Evolutionary conservation across 2,797 vertebrate genomes (phyloP), one percentile per base, ranked within the genome.

Genomic region (Crenichthys baileyi): DNA sequence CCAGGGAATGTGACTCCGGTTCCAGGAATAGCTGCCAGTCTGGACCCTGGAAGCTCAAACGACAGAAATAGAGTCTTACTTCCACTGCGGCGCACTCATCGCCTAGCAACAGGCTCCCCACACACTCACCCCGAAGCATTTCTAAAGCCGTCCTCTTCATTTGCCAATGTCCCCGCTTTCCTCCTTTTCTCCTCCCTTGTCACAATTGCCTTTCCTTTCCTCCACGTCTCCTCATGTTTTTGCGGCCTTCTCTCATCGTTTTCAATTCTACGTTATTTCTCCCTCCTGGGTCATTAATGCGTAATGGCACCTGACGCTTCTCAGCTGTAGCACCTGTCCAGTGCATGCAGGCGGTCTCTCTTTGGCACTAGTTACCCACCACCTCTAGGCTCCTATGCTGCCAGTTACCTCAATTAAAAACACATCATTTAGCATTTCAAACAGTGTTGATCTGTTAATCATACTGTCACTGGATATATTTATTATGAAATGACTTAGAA

Each of bases 61-160:
- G 91, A 94, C 94, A 87, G 92, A 95, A 96, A 96, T 96, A 96
- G 95, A 92, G 70, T 77, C 90, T 93, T 87, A 86, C 94, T 94
- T 93, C 91, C 93, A 93, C 87, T 92, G 92, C 79, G 78, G 88
- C 84, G 79, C 91, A 56, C 92, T 92, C 92, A 92, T 96, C 78
- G 87, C 96, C 94, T 96, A 95, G 96, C 95, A 96, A 96, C 96
- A 95, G 93, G 91, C 94, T 95, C 94, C 93, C 91, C 88, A 92
- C 92, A 87, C 88, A 91, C 92, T 91, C 79, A 82, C 92, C 90
- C 87, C 77, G 81, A 94, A 94, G 93, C 92, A 73, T 93, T 94
- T 94, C 85, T 81, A 86, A 93, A 85, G 76, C 83, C 86, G 79
- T 87, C 85, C 87, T 86, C 77, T 85, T 86, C 84, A 1, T 83